Evolutionary conservation across 1,140 invertebrate species (phyloP).

Genomic region (Bombus soroeensis): DNA sequence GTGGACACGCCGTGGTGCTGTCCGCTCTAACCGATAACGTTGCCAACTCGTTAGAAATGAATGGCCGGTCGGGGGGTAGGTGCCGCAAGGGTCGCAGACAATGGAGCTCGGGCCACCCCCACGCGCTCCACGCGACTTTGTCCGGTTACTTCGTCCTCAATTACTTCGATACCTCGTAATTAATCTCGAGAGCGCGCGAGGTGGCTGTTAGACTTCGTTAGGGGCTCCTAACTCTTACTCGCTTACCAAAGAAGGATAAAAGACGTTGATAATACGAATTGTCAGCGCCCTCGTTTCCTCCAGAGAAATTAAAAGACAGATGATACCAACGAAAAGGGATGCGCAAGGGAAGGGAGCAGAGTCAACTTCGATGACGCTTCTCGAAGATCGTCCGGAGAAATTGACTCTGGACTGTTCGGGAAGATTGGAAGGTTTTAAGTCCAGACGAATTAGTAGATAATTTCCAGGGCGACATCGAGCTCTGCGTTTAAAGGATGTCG

Average conservation of each 20-base stretch:
- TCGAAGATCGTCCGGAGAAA: background rate
- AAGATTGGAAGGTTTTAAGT: background rate
- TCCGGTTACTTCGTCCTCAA: constrained; percentile 52
- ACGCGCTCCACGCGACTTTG: constrained; percentile 40
- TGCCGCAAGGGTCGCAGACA: constrained; percentile 46
- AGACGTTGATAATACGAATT: constrained; percentile 6
- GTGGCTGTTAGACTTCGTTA: constrained; percentile 51
- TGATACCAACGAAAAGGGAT: background rate
- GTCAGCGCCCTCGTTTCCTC: background rate
- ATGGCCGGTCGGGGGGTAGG: constrained; percentile 54
- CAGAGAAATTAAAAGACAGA: background rate
- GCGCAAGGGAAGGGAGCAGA: background rate
- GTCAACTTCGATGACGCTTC: constrained; percentile 4
- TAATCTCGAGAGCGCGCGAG: constrained; percentile 61
- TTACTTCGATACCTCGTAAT: constrained; percentile 67
- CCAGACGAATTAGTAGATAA: constrained; percentile 3
- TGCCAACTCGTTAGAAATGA: constrained; percentile 77
- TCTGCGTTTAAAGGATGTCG: background rate
- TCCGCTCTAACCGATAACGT: constrained; percentile 72
- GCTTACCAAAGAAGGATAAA: background rate
- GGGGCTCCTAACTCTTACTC: background rate
- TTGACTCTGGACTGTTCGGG: background rate
- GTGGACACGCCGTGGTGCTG: constrained; percentile 69
- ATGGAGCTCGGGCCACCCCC: constrained; percentile 24
- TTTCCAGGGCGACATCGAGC: background rate